Evolutionary conservation across 2,113 vertebrate genomes (phyloP), one percentile per base, ranked within the genome.

Genomic region (Cervus canadensis): DNA sequence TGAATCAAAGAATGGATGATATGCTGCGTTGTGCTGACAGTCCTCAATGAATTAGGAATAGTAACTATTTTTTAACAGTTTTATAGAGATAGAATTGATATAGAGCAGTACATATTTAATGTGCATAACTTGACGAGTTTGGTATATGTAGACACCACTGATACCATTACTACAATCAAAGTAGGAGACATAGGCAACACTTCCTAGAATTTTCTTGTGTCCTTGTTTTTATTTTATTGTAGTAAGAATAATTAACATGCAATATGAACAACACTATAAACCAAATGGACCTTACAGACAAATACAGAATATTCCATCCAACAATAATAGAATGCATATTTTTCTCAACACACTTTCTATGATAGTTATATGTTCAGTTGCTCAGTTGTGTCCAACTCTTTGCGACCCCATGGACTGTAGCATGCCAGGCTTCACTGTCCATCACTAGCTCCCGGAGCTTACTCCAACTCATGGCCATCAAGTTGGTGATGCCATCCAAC

Each of bases 31-130:
- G 30, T 91, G 33, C 17, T 92, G n/a, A 54, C 6, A 84, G 12
- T 54, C 17, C 14, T 21, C 14, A 60, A 54, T 17, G 2, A 40
- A 54, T 84, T 9, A 43, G 21, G 0, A 62, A 57, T 36, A 83
- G 13, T 52, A 81, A 60, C 23, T 78, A 26, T 90, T 67, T 84
- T 78, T 64, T 78, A 85, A 40, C 19, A 79, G 64, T 30, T 89
- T 78, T 78, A 64, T 79, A 90, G 17, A 86, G 5, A 7, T 78
- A 19, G 78, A 64, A 67, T 85, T 79, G 52, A 52, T 45, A 74
- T 54, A 78, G 40, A 96, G 67, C 13, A 86, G 25, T 15, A 79
- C 25, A 26, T 57, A 79, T 57, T 96, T 79, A 89, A 93, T 56
- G 4, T 78, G 48, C 36, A 78, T 50, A 90, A 33, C 84, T 96